Conservation (phyloP, 1,140 invertebrate genomes). For the Batillaria attramentaria region DNA sequence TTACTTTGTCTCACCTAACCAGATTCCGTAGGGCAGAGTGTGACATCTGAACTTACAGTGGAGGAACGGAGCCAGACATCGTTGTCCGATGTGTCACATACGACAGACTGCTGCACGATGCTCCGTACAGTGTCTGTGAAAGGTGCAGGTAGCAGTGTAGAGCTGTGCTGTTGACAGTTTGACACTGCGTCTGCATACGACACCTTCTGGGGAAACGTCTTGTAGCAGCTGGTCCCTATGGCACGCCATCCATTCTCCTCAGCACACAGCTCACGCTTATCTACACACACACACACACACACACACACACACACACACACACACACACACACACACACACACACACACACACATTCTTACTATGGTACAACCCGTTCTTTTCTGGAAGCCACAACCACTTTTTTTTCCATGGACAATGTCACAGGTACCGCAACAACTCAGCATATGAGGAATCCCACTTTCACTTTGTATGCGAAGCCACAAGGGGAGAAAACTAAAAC, state of each 20-base stretch:
- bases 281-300: neutral
- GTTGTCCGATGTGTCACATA: slow-evolving; percentile 15
- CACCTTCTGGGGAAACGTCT: slow-evolving; percentile 34
- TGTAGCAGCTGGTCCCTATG: slow-evolving; percentile 48
- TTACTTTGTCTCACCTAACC: no score
- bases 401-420: neutral
- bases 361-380: neutral
- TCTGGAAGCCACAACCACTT: neutral
- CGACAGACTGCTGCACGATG: neutral
- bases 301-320: neutral
- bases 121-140: neutral
- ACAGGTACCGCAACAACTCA: neutral
- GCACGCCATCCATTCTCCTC: slow-evolving; percentile 41
- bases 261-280: neutral
- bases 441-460: neutral
- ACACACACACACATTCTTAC: neutral
- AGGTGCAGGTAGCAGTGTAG: neutral
- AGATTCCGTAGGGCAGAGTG: no score
- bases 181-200: slow-evolving; percentile 43
- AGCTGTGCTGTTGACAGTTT: neutral
- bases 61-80: slow-evolving; percentile 14
- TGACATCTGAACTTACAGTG: no score
- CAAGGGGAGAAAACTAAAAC: no score
- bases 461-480: neutral
- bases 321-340: neutral